Conservation (phyloP, 2,113 vertebrate genomes). For the Antigone vipio region DNA sequence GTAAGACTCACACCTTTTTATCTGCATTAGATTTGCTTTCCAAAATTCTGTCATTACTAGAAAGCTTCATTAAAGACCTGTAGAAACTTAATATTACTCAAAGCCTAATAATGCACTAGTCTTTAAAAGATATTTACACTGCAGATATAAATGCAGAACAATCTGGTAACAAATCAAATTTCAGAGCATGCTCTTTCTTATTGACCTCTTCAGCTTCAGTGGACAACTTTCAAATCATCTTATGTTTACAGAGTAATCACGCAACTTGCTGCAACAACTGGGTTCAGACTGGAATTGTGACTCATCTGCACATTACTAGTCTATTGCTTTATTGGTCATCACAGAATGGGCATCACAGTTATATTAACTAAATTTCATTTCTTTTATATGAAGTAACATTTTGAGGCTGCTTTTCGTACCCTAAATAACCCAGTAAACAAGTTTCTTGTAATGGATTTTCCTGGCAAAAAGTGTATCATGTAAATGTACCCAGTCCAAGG, state of each 20-base stretch:
- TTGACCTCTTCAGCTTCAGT: neutral
- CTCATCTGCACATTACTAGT: neutral
- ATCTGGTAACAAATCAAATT: neutral
- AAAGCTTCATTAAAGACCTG: neutral
- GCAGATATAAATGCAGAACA: neutral
- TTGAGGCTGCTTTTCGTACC: constrained; percentile 17
- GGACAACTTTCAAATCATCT: neutral
- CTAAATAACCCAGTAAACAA: constrained; percentile 49
- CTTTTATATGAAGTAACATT: constrained; percentile 17
- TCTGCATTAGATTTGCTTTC: neutral
- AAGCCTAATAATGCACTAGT: neutral
- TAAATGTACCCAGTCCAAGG: constrained; percentile 37
- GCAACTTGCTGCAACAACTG: neutral
- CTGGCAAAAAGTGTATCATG: constrained; percentile 43
- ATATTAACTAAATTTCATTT: constrained; percentile 47
- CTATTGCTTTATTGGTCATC: constrained; percentile 6
- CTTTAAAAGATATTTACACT: neutral
- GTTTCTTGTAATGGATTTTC: constrained; percentile 52
- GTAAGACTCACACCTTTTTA: neutral
- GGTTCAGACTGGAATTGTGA: neutral
- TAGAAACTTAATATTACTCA: neutral
- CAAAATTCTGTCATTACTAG: neutral
- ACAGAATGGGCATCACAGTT: neutral
- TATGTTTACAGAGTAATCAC: neutral
- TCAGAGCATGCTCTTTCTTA: neutral